These are phyloP conservation scores for Chalcosyrphus nemorum DNA, from an alignment of 2,888 invertebrate genomes.

Conservation along the genomic window DNA sequence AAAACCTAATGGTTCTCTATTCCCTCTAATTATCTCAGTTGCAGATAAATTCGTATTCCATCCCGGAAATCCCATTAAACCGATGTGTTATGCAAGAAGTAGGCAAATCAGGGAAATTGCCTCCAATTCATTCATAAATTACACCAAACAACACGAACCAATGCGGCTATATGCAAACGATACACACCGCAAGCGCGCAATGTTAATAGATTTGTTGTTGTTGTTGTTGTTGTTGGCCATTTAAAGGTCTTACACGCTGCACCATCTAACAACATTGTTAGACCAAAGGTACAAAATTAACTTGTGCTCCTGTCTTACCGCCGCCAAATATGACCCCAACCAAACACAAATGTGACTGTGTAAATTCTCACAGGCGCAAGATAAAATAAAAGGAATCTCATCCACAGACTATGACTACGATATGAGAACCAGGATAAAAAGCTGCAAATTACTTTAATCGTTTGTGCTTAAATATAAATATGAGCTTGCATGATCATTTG, in stretches of 20 bases:
- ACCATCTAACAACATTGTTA: conserved; percentile 48
- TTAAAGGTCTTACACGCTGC: neutral
- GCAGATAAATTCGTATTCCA: conserved; percentile 10
- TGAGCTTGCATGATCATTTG: conserved; percentile 72
- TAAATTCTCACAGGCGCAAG: conserved; percentile 17
- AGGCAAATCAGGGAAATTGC: conserved; percentile 54
- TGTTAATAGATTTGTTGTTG: conserved; percentile 43
- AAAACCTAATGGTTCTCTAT: neutral
- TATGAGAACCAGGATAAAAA: conserved; percentile 63
- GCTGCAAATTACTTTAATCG: conserved; percentile 73
- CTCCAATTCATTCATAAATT: conserved; percentile 58
- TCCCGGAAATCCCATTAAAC: conserved; percentile 38
- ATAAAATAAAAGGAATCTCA: neutral
- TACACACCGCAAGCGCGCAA: neutral
- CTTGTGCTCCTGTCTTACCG: conserved; percentile 41
- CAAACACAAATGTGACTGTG: neutral
- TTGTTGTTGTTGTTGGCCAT: conserved; percentile 36
- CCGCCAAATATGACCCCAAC: conserved; percentile 38
- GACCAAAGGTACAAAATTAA: conserved; percentile 36
- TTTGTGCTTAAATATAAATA: conserved; percentile 72
- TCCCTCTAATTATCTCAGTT: conserved; percentile 5
- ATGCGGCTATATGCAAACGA: conserved; percentile 35
- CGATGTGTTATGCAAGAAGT: conserved; percentile 50
- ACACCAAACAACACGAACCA: conserved; percentile 23
- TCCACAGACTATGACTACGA: no score